Conservation (phyloP, 2,888 invertebrate species). For the Lamellibrachia columna region DNA sequence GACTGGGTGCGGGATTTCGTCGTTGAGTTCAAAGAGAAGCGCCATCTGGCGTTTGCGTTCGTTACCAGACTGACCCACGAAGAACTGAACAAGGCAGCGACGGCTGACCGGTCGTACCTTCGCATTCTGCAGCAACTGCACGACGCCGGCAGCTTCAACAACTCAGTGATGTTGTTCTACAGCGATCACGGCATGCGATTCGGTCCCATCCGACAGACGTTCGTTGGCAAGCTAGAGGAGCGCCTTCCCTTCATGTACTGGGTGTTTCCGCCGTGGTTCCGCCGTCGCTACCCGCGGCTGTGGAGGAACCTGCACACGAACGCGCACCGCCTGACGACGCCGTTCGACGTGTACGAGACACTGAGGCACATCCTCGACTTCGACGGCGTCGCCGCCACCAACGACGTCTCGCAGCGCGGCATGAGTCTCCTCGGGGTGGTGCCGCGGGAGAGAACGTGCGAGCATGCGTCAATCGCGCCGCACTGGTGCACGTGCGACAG, state of each 20-base stretch:
- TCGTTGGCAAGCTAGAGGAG: conserved; percentile 82
- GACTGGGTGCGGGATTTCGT: conserved; percentile 72
- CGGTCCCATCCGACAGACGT: conserved; percentile 84
- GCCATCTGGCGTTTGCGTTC: conserved; percentile 87
- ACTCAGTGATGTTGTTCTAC: conserved; percentile 66
- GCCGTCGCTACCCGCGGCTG: conserved; percentile 69
- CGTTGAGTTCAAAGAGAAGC: conserved; percentile 70
- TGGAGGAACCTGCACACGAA: conserved; percentile 74
- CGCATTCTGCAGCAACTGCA: conserved; percentile 71
- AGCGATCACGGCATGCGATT: conserved; percentile 92
- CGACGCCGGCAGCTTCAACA: conserved; percentile 49
- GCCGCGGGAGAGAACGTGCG: conserved; percentile 78
- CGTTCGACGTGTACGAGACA: conserved; percentile 85
- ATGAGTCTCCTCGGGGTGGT: conserved; percentile 80
- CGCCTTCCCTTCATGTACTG: conserved; percentile 83
- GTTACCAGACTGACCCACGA: conserved; percentile 86
- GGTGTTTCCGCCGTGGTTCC: conserved; percentile 79
- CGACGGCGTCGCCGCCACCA: conserved; percentile 21
- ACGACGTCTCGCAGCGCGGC: conserved; percentile 40
- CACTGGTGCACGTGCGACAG: conserved; percentile 91
- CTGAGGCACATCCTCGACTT: conserved; percentile 70
- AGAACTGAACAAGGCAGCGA: conserved; percentile 79
- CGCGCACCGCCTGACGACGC: conserved; percentile 77
- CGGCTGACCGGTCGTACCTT: conserved; percentile 77
- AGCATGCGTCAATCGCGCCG: conserved; percentile 79